Evolutionary conservation across 2,797 vertebrate genomes (phyloP), one percentile per base, ranked within the genome.

Genomic region (Trichosurus vulpecula): DNA sequence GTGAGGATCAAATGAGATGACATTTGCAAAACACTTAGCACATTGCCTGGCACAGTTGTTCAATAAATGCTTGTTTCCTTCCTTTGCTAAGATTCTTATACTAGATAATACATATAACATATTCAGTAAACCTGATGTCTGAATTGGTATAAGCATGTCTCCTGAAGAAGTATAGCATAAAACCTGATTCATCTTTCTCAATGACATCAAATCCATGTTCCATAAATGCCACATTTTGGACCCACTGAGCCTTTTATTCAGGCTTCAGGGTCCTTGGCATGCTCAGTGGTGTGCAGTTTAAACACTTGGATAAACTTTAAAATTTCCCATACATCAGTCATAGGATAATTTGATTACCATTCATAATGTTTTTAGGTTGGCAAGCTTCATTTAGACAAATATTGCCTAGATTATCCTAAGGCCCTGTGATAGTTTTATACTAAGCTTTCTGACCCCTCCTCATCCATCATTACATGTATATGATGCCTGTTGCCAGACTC

Each of bases 331-430:
- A 52, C 25, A 91, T 31, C 66, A 94, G 19, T 54, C 93, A 53
- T 87, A 94, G 55, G 25, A 52, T 92, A 90, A 74, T 94, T 94
- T 94, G 52, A 54, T 81, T 51, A 93, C 74, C 92, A 0, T 55
- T 12, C 53, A n/a, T 54, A 51, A 31, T 54, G 0, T 54, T 1
- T 92, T 96, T 93, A 96, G 53, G 89, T 9, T 92, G 93, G 4
- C 35, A 97, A 97, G 89, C 2, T 52, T 61, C 94, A 90, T 94
- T 74, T 90, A 90, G 41, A 95, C 92, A 93, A 19, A 90, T 27
- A 25, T 94, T 51, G 8, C 87, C 54, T 90, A 29, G 57, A 91
- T 3, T 58, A 93, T 55, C 35, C 53, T 66, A 55, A 93, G 41
- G 41, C 19, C 25, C 14, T 51, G 57, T 92, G 51, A 92, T 47